Percentiles rank a stretch among this genome's conserved stretches.
phyloP scores from a whole-genome alignment of 2,113 vertebrate genomes.

The Sakesphorus luctuosus region DNA sequence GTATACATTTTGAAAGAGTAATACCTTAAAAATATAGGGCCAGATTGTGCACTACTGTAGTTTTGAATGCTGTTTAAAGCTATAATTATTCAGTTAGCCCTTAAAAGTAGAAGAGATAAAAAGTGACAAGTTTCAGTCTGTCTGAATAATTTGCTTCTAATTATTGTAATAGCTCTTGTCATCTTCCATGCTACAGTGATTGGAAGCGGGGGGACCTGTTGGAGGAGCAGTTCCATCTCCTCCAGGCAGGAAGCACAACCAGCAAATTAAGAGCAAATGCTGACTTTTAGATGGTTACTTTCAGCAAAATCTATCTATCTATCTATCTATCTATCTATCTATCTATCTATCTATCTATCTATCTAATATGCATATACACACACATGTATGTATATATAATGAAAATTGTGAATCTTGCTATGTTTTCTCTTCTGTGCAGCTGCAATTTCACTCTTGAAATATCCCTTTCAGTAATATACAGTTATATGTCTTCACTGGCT shows the following conservation, averaged over 20 bases:
- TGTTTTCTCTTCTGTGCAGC: not conserved
- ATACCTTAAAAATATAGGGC: not conserved
- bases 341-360: too few relatives aligned
- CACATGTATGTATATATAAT: not conserved
- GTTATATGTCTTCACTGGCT: not conserved
- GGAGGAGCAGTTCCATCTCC: not conserved
- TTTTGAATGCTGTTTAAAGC: not conserved
- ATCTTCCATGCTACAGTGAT: not conserved
- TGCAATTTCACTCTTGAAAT: not conserved
- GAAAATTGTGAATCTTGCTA: not conserved
- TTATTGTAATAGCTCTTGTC: not conserved
- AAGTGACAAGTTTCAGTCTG: not conserved
- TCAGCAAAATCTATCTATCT: not conserved
- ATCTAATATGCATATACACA: not conserved
- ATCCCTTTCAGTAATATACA: fast-evolving
- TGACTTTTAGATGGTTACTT: not conserved
- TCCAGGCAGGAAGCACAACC: not conserved
- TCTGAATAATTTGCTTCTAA: not conserved
- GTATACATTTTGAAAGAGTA: not conserved
- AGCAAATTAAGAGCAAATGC: not conserved
- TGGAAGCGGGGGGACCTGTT: not conserved
- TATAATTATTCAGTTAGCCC: not conserved
- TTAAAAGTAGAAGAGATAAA: not conserved
- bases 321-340: too few relatives aligned
- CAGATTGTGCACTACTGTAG: not conserved